phyloP scores from a whole-genome alignment of 2,797 vertebrate species.

The Sebastes vulpes region DNA sequence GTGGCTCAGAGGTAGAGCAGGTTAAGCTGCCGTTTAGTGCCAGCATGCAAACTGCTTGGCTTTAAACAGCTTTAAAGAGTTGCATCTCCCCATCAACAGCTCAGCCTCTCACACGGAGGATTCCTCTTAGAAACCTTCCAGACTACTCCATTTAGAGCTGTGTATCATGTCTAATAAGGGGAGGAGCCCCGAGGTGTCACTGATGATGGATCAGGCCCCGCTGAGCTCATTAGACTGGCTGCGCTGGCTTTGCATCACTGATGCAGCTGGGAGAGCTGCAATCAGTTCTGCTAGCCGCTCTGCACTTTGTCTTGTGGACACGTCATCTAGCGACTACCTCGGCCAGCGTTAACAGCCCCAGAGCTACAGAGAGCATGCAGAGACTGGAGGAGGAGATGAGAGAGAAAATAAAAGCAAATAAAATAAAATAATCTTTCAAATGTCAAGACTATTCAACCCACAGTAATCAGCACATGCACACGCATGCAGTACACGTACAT shows the following conservation, averaged over 20 bases:
- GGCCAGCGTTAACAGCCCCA: neutral
- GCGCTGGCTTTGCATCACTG: constrained; percentile 89
- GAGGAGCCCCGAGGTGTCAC: constrained; percentile 87
- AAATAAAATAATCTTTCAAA: neutral
- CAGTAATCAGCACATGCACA: neutral
- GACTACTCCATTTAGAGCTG: constrained; percentile 47
- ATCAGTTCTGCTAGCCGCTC: constrained; percentile 70
- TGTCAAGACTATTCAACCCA: neutral
- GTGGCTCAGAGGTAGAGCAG: no score
- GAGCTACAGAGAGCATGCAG: neutral
- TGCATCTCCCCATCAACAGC: neutral
- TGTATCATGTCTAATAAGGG: constrained; percentile 62
- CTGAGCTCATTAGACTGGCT: constrained; percentile 93
- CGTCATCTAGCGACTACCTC: neutral
- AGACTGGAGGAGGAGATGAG: neutral
- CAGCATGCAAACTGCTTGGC: neutral
- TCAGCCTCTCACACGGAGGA: neutral
- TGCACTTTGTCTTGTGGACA: constrained; percentile 36
- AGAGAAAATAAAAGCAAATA: neutral
- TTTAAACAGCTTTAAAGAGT: constrained; percentile 2
- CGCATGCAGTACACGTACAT: neutral
- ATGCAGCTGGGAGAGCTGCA: constrained; percentile 84
- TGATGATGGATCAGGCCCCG: constrained; percentile 94
- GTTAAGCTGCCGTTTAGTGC: neutral
- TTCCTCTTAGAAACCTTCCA: constrained; percentile 42